Percentiles rank a stretch among this genome's conserved stretches.
phyloP scores from a whole-genome alignment of 2,888 invertebrate species.

The Agrotis exclamationis region DNA sequence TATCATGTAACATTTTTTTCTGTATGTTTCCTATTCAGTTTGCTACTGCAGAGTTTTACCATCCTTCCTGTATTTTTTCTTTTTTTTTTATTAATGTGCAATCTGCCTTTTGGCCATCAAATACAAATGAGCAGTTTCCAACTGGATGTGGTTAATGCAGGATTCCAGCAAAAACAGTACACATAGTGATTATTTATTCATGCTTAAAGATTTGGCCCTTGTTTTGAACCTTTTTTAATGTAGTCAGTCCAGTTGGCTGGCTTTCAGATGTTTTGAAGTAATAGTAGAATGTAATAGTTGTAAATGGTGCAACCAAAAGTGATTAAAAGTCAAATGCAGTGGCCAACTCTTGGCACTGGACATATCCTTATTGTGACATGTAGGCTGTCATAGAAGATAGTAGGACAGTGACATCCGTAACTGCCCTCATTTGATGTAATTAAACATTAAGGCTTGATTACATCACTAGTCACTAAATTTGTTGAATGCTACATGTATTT shows the following conservation, averaged over 20 bases:
- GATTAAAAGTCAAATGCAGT: slow-evolving; percentile 57
- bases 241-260: slow-evolving; percentile 9
- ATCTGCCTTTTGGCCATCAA: too few relatives aligned
- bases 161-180: too few relatives aligned
- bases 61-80: neutral
- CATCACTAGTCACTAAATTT: neutral
- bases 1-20: slow-evolving; percentile 51
- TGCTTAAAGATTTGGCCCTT: neutral
- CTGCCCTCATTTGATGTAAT: slow-evolving; percentile 45
- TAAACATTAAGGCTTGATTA: slow-evolving; percentile 6
- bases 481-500: neutral
- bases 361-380: slow-evolving; percentile 58
- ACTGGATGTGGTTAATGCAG: too few relatives aligned
- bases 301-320: slow-evolving; percentile 56
- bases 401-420: slow-evolving; percentile 33
- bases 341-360: slow-evolving; percentile 55
- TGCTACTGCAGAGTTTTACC: neutral
- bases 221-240: slow-evolving; percentile 12
- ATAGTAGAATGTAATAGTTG: slow-evolving; percentile 30
- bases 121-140: too few relatives aligned
- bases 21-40: slow-evolving; percentile 1
- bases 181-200: too few relatives aligned
- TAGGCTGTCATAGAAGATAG: slow-evolving; percentile 41
- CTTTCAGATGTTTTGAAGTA: slow-evolving; percentile 21
- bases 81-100: too few relatives aligned